Percentiles rank a stretch among this genome's conserved stretches.
These are phyloP conservation scores for Dendrocopos noguchii DNA, from an alignment of 2,113 vertebrate species.

Conservation along the genomic window DNA sequence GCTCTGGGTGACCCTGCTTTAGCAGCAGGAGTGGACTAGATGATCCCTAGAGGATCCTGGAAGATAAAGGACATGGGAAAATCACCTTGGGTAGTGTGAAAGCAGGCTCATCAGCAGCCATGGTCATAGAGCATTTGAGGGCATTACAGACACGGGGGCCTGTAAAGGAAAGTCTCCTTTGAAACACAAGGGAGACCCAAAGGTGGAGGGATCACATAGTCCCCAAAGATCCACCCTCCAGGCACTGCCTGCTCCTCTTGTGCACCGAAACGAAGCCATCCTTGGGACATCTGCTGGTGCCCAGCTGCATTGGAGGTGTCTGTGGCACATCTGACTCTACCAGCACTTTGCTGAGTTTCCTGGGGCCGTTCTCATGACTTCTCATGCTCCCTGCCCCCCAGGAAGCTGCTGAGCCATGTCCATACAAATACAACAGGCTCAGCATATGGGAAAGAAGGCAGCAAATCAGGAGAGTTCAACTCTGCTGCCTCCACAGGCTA, in stretches of 20 bases:
- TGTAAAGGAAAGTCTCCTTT: background rate
- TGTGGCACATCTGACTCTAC: background rate
- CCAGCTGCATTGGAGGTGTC: background rate
- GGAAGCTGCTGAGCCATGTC: background rate
- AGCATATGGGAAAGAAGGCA: background rate
- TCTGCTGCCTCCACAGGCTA: background rate
- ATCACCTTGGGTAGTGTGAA: background rate
- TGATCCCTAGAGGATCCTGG: background rate
- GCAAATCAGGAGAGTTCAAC: background rate
- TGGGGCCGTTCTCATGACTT: background rate
- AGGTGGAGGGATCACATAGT: background rate
- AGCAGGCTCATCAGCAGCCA: background rate
- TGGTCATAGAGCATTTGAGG: background rate
- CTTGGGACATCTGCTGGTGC: background rate
- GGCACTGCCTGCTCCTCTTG: background rate
- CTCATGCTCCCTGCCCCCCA: background rate
- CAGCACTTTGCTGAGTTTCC: background rate
- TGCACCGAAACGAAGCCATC: background rate
- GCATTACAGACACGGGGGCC: background rate
- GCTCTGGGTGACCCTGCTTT: too few relatives aligned
- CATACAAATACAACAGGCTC: background rate
- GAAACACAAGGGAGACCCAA: background rate
- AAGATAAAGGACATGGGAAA: background rate
- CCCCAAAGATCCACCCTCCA: background rate
- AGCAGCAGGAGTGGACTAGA: too few relatives aligned